phyloP scores from a whole-genome alignment of 2,797 vertebrate genomes.

The Gallinago solitaria region DNA sequence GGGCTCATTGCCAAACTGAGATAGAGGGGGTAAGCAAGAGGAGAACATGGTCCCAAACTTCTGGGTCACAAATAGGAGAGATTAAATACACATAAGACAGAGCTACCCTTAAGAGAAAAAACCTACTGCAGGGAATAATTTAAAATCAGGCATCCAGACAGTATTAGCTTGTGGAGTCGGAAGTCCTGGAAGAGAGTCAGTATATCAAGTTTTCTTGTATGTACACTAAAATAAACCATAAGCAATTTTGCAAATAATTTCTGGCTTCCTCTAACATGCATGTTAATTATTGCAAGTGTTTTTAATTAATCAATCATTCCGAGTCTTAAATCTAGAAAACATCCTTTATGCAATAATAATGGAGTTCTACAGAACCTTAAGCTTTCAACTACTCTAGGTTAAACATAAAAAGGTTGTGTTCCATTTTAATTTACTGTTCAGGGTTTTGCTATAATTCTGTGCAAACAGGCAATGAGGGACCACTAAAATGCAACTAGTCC shows the following conservation, averaged over 20 bases:
- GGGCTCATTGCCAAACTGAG: background rate
- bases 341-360: slow-evolving; percentile 19
- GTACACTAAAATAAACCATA: background rate
- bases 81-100: background rate
- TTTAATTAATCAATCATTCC: slow-evolving; percentile 40
- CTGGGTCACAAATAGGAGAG: background rate
- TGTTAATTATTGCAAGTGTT: slow-evolving; percentile 29
- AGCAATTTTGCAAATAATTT: slow-evolving; percentile 1
- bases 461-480: slow-evolving; percentile 57
- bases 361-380: slow-evolving; percentile 13
- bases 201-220: background rate
- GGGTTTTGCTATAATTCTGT: slow-evolving; percentile 56
- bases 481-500: slow-evolving; percentile 53
- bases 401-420: slow-evolving; percentile 32
- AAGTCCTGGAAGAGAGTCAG: background rate
- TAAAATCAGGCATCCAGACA: background rate
- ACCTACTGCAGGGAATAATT: background rate
- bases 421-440: slow-evolving; percentile 60
- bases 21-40: background rate
- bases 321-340: slow-evolving; percentile 36
- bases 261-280: background rate
- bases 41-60: background rate
- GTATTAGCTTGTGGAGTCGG: background rate
- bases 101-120: background rate
- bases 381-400: slow-evolving; percentile 24